Base-by-base conservation (phyloP, 1,140 invertebrate genomes). In the Leptestheria dahalacensis region DNA sequence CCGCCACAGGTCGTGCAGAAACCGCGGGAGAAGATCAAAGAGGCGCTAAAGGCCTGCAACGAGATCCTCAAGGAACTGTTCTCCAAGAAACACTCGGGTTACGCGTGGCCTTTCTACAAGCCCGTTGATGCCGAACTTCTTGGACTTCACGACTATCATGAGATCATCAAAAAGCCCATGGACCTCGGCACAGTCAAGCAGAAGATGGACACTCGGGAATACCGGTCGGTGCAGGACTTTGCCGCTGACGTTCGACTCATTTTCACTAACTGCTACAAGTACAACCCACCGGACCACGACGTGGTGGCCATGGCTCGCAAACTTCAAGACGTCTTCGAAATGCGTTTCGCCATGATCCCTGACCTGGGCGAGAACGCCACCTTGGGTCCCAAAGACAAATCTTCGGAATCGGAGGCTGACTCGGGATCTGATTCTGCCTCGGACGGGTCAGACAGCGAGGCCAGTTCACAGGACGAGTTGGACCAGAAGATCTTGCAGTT, bases 141-240 rank as follows among this genome's bases (percentile, higher is more conserved):
- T n/a, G 89, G 88, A 53, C 78, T 99, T 61, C 86, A 92, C 72
- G 96, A 99, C 75, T 99, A 99, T 75, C 91, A 97, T 78, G 92
- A 98, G 66, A 95, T 99, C 65, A 98, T 99, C 66, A 98, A 96
- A 71, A 91, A 96, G 72, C 96, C 96, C 15, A 99, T 99, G 95
- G 96, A 99, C 77, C 77, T 99, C 63, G 91, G 91, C n/a, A 96
- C 93, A 28, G 90, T 98, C 1, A 97, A 96, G 77, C 78, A 80
- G 68, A 97, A 97, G 81, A 89, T 99, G 86, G 94, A 99, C 70
- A 84, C 80, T 69, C 78, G 92, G 65, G 88, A 94, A 66, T 99
- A 98, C 71, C 86, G 84, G 70, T 85, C 82, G 61, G 84, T 88
- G 10, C 80, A 83, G 63, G 93, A 98, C 70, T 98, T 99, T 75